phyloP scores from a whole-genome alignment of 2,113 vertebrate species.

The Erythrolamprus reginae region DNA sequence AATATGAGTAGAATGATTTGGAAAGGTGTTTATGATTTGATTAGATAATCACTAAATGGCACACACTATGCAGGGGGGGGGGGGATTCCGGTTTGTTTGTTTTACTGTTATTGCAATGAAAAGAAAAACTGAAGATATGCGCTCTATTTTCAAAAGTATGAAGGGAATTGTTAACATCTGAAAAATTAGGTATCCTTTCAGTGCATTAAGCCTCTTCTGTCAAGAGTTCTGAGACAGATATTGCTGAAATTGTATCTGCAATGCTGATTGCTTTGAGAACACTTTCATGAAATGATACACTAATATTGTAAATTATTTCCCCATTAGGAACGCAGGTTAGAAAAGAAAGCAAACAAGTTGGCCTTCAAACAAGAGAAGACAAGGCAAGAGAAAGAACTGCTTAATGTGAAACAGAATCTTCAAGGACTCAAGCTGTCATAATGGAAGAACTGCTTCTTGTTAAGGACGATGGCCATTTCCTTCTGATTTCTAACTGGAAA shows the following conservation, averaged over 20 bases:
- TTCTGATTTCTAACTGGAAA: not conserved
- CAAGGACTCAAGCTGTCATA: slow-evolving; percentile 85
- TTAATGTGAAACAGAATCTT: slow-evolving; percentile 80
- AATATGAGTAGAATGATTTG: not conserved
- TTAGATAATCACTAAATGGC: not conserved
- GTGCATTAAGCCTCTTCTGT: too few species aligned
- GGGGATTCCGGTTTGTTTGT: not conserved
- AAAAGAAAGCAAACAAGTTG: slow-evolving; percentile 89
- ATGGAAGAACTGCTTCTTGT: not conserved
- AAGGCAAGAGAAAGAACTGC: slow-evolving; percentile 87
- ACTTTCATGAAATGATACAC: not conserved
- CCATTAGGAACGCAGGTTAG: slow-evolving; percentile 82
- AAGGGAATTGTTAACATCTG: not conserved
- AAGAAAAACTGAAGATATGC: not conserved
- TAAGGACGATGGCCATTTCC: not conserved
- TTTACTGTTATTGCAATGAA: not conserved
- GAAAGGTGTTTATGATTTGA: not conserved
- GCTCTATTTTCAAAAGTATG: not conserved
- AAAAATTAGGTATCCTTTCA: not conserved
- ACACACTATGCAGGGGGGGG: not conserved
- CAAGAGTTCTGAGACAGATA: not conserved
- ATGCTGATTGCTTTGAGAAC: not conserved
- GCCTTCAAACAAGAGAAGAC: slow-evolving; percentile 89
- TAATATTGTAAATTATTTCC: not conserved
- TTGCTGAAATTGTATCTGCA: not conserved